phyloP scores from a whole-genome alignment of 2,797 vertebrate species.

The Hoplostethus mediterraneus region DNA sequence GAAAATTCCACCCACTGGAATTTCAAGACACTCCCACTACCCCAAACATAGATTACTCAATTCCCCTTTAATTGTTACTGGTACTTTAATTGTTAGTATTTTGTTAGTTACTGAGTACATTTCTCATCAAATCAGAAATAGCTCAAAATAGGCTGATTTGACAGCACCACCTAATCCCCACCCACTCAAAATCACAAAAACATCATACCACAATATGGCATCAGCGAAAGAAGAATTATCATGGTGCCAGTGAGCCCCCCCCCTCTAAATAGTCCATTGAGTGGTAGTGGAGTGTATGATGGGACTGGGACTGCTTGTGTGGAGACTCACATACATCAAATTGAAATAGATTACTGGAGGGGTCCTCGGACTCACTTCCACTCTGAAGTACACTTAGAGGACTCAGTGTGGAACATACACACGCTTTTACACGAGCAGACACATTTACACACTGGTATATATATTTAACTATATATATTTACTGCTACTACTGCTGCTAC shows the following conservation, averaged over 20 bases:
- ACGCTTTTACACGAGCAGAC: conserved; percentile 13
- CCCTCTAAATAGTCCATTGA: conserved; percentile 63
- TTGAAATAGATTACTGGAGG: conserved; percentile 76
- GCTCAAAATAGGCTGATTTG: background rate
- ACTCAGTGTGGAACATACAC: conserved; percentile 34
- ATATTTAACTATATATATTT: too few relatives aligned
- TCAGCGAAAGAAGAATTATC: conserved; percentile 58
- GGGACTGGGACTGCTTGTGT: conserved; percentile 65
- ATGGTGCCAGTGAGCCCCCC: conserved; percentile 54
- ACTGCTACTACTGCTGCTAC: too few relatives aligned
- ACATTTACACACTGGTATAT: background rate
- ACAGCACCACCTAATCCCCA: conserved; percentile 7
- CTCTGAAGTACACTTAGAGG: conserved; percentile 53
- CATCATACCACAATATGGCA: conserved; percentile 10
- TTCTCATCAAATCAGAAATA: background rate
- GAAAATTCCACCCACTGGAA: too few relatives aligned
- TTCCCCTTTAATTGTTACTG: conserved; percentile 17
- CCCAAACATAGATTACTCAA: too few relatives aligned
- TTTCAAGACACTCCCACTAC: too few relatives aligned
- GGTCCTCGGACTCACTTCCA: conserved; percentile 64
- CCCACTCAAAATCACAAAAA: conserved; percentile 16
- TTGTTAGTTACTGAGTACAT: conserved; percentile 1
- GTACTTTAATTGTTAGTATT: background rate
- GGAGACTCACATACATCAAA: conserved; percentile 65
- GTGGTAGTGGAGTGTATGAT: conserved; percentile 70